Percentiles rank a stretch among this genome's conserved stretches.
phyloP scores from a whole-genome alignment of 2,797 vertebrate genomes.

The Chelmon rostratus region DNA sequence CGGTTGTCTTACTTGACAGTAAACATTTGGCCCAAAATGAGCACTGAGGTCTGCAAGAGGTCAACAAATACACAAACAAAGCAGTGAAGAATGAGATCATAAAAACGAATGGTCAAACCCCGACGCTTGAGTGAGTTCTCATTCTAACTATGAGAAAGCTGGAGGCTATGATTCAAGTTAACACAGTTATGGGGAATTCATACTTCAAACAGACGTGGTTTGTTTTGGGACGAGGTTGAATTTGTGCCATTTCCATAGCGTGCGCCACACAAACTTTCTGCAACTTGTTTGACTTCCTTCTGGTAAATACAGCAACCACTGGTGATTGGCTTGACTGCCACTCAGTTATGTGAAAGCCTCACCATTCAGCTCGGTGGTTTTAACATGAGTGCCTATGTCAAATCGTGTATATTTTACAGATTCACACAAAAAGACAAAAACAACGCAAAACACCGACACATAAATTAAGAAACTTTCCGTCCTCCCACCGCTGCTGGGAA shows the following conservation, averaged over 20 bases:
- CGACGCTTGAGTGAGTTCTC: constrained; percentile 6
- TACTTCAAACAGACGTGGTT: constrained; percentile 49
- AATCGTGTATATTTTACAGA: neutral
- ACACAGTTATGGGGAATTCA: constrained; percentile 38
- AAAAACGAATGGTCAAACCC: constrained; percentile 24
- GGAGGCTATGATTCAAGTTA: constrained; percentile 43
- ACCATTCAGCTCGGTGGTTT: constrained; percentile 8
- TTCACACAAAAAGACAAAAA: constrained; percentile 4
- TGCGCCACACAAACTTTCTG: constrained; percentile 25
- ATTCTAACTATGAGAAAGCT: neutral
- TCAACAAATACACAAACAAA: constrained; percentile 34
- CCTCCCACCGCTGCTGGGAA: constrained; percentile 15
- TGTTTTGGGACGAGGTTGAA: constrained; percentile 31
- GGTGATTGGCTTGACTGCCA: constrained; percentile 1
- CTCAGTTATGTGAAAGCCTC: neutral
- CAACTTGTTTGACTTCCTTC: constrained; percentile 52
- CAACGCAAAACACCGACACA: neutral
- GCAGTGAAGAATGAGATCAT: constrained; percentile 16
- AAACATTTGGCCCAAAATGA: constrained; percentile 26
- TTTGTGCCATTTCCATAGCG: constrained; percentile 24
- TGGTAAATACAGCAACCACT: constrained; percentile 52
- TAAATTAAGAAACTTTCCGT: constrained; percentile 28
- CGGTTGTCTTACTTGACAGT: constrained; percentile 1
- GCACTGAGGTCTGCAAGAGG: constrained; percentile 21
- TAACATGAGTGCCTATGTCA: neutral